Conservation (phyloP, 2,888 invertebrate species). For the Scaeva pyrastri region DNA sequence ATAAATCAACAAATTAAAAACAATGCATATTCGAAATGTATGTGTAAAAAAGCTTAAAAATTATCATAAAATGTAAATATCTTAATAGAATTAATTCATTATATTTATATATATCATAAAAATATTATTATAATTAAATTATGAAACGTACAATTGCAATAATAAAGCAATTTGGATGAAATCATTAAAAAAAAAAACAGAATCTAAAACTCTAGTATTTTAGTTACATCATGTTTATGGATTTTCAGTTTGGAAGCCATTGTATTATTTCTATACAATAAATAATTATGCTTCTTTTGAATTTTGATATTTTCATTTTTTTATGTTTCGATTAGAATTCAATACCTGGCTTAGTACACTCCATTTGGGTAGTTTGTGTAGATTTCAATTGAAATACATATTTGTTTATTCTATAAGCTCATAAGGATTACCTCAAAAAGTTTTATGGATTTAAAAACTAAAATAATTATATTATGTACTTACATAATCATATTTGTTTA, state of each 20-base stretch:
- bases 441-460: no score
- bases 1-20: background rate
- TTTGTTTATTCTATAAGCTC: no score
- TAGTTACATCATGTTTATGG: conserved; percentile 3
- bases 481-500: no score
- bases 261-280: conserved; percentile 11
- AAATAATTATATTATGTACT: no score
- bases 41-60: conserved; percentile 2
- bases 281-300: conserved; percentile 40
- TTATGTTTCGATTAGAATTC: conserved; percentile 15
- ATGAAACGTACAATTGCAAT: conserved; percentile 46
- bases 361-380: background rate
- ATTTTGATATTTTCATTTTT: background rate
- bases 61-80: conserved; percentile 12
- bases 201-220: background rate
- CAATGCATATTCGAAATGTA: conserved; percentile 16
- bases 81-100: conserved; percentile 9
- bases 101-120: conserved; percentile 3
- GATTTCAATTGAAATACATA: background rate
- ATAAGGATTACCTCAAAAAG: no score
- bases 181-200: background rate
- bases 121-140: conserved; percentile 38
- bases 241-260: conserved; percentile 34
- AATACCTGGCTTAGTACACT: conserved; percentile 26
- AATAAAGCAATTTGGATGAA: conserved; percentile 24